Base-by-base conservation (phyloP, 2,888 invertebrate genomes). In the Smittia sp. region DNA sequence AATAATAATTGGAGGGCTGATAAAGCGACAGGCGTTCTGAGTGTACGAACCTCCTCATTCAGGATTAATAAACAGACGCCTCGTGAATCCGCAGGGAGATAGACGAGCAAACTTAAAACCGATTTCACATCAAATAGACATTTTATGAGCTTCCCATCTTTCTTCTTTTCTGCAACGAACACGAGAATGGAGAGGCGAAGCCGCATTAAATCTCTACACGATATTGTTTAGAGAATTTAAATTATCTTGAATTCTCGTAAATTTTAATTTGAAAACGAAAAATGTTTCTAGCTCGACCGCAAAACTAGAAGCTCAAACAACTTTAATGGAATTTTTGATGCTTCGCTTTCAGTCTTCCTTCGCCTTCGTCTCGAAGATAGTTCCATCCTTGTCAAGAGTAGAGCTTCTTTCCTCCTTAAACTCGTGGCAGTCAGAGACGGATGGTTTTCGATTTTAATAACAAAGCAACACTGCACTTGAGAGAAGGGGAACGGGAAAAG, bases 261-360 rank as follows among this genome's bases (percentile, higher is more conserved):
- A 58, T 58, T 22, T 58, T 58, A 58, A 58, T 58, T 22, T 58
- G 13, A 22, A 58, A 58, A 13, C 20, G 9, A 58, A 58, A 58
- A 58, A 58, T 58, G 9, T 58, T 58, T 58, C 22, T 58, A 13
- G 18, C 22, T 58, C 58, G 58, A 58, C 58, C 58, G 58, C 58
- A 58, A 58, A 58, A 58, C 58, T 58, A 58, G 58, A 58, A 58
- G 58, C 58, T 58, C 58, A 58, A 58, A 58, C 2, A 22, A 7
- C 3, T 63, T 63, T 63, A 63, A 63, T 63, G 63, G 63, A 63
- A 63, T 63, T 63, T 63, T 27, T 63, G 9, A 63, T 63, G 25
- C 13, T 63, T 58, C 11, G 2, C 22, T 20, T 22, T 58, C 52
- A 4, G 46, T 15, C 13, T 39, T 13, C n/a, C 46, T 46, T 13